Conservation (phyloP, 2,888 invertebrate species). For the Lycaena phlaeas region DNA sequence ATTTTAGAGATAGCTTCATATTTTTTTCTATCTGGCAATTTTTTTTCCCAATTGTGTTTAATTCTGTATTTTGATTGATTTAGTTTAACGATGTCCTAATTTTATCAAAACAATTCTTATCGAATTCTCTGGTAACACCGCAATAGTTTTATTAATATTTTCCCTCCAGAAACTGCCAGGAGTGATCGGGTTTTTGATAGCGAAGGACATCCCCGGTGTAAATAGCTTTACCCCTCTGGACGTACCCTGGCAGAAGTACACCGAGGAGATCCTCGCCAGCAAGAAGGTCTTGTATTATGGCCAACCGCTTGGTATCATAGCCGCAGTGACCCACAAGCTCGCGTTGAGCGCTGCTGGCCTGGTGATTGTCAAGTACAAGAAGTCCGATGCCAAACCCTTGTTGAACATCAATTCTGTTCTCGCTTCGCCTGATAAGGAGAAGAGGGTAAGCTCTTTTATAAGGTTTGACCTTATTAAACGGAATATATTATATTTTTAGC, state of each 20-base stretch:
- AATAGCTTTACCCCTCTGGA: constrained; percentile 70
- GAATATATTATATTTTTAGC: no score
- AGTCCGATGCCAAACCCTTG: constrained; percentile 49
- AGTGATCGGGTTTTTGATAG: constrained; percentile 76
- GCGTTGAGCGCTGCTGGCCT: constrained; percentile 38
- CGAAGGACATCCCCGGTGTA: constrained; percentile 80
- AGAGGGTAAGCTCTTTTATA: constrained; percentile 35
- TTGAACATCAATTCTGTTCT: constrained; percentile 65
- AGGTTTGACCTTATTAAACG: no score
- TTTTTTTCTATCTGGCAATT: no score
- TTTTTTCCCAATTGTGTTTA: no score
- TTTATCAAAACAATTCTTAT: no score
- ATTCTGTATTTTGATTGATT: no score
- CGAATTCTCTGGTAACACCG: no score
- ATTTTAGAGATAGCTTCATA: no score
- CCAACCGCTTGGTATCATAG: constrained; percentile 83
- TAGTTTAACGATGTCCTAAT: no score
- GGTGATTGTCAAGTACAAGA: constrained; percentile 71
- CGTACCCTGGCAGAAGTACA: constrained; percentile 39
- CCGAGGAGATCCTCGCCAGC: constrained; percentile 69
- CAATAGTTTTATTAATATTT: no score
- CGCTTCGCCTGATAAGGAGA: constrained; percentile 47
- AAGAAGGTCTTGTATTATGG: constrained; percentile 75
- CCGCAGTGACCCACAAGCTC: constrained; percentile 74
- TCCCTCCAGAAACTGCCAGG: constrained; percentile 75